Conservation (phyloP, 1,140 invertebrate genomes). For the Oncopeltus fasciatus region DNA sequence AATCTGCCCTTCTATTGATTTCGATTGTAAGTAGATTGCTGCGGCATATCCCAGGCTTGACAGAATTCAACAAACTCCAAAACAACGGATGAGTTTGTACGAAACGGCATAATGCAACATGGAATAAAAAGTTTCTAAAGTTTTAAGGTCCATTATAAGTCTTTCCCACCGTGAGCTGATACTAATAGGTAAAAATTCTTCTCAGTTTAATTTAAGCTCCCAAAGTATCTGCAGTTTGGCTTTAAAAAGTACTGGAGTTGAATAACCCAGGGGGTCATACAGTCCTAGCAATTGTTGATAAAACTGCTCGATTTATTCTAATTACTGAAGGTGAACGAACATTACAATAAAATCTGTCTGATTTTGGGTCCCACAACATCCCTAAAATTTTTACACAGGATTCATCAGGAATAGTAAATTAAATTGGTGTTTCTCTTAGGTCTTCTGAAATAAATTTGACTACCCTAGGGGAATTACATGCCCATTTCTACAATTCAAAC, state of each 20-base stretch:
- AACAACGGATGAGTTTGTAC: not conserved
- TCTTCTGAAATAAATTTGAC: not conserved
- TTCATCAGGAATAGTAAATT: not conserved
- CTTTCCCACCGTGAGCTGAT: not conserved
- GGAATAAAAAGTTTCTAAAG: not conserved
- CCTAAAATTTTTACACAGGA: not conserved
- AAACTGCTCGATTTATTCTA: too few species aligned
- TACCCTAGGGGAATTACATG: not conserved
- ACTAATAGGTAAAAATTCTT: too few species aligned
- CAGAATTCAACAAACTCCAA: not conserved
- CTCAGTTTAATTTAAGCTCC: not conserved
- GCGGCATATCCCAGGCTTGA: not conserved
- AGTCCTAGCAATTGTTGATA: not conserved
- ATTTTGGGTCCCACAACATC: not conserved
- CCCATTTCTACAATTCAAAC: not conserved
- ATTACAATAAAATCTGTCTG: not conserved
- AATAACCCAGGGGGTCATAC: not conserved
- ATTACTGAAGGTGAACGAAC: not conserved
- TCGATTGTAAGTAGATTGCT: not conserved
- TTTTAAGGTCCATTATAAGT: not conserved
- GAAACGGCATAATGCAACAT: not conserved
- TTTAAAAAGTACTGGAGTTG: not conserved
- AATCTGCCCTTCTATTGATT: not conserved
- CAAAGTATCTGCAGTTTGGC: not conserved
- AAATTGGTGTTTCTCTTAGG: not conserved